Evolutionary conservation across 64 coral and sea anemone genomes (phyloP).

Genomic region (Hydrozoanthus tunicans): DNA sequence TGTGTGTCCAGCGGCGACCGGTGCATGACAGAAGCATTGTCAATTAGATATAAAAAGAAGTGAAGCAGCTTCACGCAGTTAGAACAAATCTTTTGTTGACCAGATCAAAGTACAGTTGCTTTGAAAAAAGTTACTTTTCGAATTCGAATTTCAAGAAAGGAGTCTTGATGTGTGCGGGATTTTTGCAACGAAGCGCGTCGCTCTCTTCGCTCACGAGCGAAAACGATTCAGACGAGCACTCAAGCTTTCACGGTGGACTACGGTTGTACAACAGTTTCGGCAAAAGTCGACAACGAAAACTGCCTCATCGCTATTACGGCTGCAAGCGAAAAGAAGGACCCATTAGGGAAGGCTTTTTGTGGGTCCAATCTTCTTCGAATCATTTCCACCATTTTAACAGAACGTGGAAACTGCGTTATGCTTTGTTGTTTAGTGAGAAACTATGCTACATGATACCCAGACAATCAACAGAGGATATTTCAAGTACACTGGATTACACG

Average conservation of each 20-base stretch:
- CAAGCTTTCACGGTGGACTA: not conserved
- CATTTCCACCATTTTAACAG: constrained; percentile 12
- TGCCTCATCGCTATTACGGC: constrained; percentile 37
- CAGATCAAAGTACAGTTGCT: not conserved
- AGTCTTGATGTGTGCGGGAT: not conserved
- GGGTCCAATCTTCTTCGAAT: not conserved
- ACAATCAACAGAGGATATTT: constrained; percentile 1
- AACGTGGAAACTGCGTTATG: constrained; percentile 42
- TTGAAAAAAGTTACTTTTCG: not conserved
- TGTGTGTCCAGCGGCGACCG: not conserved
- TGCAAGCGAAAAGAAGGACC: constrained; percentile 20
- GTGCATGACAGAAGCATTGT: not conserved
- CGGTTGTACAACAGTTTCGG: constrained; percentile 31
- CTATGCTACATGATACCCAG: constrained; percentile 31
- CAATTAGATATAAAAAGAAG: not conserved
- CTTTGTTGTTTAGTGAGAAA: not conserved
- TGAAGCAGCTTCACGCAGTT: not conserved
- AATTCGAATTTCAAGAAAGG: not conserved
- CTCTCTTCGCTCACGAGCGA: constrained; percentile 7
- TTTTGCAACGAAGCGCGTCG: constrained; percentile 21
- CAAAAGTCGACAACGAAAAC: constrained; percentile 2
- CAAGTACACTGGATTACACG: constrained; percentile 2
- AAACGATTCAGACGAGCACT: not conserved
- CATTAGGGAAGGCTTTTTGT: constrained; percentile 19
- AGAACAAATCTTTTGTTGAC: not conserved